These are phyloP conservation scores for Frieseomelitta varia DNA, from an alignment of 1,140 invertebrate genomes.

Conservation along the genomic window DNA sequence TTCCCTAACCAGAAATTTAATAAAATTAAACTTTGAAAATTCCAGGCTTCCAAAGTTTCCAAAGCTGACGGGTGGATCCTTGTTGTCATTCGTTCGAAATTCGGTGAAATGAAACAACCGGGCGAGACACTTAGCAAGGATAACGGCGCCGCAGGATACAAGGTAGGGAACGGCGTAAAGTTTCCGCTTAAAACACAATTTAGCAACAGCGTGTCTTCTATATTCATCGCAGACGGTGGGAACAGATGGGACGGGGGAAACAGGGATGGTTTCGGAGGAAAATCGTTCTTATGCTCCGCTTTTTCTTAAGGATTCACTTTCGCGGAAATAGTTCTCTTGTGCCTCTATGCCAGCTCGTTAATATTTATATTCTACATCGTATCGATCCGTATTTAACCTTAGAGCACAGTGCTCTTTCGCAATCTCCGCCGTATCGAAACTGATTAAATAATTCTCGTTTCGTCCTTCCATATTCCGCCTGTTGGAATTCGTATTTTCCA, in stretches of 20 bases:
- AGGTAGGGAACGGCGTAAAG: slow-evolving; percentile 52
- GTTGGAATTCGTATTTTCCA: no score
- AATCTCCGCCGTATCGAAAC: no score
- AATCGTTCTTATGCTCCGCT: slow-evolving; percentile 55
- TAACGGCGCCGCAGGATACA: slow-evolving; percentile 49
- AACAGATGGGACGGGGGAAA: slow-evolving; percentile 53
- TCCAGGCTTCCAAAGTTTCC: background rate
- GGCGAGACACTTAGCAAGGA: slow-evolving; percentile 53
- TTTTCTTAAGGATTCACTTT: slow-evolving; percentile 47
- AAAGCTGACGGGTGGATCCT: background rate
- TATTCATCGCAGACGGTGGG: slow-evolving; percentile 54
- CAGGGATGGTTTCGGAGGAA: slow-evolving; percentile 45
- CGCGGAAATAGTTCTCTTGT: background rate
- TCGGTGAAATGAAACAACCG: slow-evolving; percentile 52
- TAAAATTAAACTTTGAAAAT: background rate
- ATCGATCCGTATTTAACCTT: slow-evolving; percentile 12
- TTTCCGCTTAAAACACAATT: slow-evolving; percentile 69
- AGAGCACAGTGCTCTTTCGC: no score
- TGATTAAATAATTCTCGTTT: background rate
- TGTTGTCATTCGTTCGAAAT: slow-evolving; percentile 22
- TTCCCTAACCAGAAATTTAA: background rate
- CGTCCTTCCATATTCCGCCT: background rate
- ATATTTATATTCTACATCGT: slow-evolving; percentile 47
- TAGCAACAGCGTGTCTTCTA: slow-evolving; percentile 60
- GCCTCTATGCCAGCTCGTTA: slow-evolving; percentile 19